Evolutionary conservation across 2,888 invertebrate genomes (phyloP), one percentile per base, ranked within the genome.

Genomic region (Stramonita haemastoma): DNA sequence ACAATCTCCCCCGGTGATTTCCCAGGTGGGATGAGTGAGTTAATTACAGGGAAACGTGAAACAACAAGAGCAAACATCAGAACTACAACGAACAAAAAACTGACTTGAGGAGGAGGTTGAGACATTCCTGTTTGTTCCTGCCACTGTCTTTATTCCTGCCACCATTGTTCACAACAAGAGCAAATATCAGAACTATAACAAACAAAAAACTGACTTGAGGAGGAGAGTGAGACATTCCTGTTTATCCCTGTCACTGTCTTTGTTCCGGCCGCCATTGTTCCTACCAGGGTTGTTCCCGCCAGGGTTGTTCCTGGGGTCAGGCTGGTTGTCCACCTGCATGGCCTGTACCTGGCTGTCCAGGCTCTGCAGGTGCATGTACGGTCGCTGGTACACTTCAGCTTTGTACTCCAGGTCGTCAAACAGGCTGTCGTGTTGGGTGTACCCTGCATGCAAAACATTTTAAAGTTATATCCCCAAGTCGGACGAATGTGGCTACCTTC

Each of bases 391-490:
- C 17, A 90, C 88, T 13, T 89, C 89, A 91, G 94, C 93, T 57
- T 32, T 34, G 89, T 94, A 94, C 90, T 93, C 92, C 36, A 91
- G 66, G 0, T 91, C 90, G 81, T 95, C 94, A 93, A 94, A 94
- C 79, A 93, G 86, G 57, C 91, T 90, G 90, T 93, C 93, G 89
- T 87, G 46, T 19, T 83, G 29, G n/a, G 87, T 84, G 87, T 89
- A 92, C 66, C 87, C 92, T 93, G 88, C 17, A 87, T 13, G 26
- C 36, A 81, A 4, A 77, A 5, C 26, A 77, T 70, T 1, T 11
- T 4, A 46, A 46, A 46, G 46, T 46, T 46, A 5, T 46, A 46
- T 2, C 46, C 46, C 46, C 46, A 46, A 46, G 46, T 5, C 46
- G 8, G 8, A n/a, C n/a, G n/a, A 46, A 46, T 46, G 46, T 8